Conservation (phyloP, 1,140 invertebrate species). For the Scaptodrosophila lebanonensis region DNA sequence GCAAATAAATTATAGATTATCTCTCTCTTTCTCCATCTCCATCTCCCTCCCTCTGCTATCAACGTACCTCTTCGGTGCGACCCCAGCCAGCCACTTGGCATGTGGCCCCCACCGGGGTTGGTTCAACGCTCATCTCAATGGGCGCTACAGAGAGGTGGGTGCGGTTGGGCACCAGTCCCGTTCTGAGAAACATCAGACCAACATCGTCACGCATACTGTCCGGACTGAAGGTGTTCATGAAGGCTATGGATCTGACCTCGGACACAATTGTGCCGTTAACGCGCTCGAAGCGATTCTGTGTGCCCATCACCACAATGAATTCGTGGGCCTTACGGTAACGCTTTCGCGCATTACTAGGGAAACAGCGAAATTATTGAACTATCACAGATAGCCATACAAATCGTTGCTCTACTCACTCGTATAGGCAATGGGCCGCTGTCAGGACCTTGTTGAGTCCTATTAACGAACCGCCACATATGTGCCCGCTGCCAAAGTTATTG, state of each 20-base stretch:
- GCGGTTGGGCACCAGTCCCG: constrained; percentile 7
- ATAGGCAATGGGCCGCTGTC: constrained; percentile 79
- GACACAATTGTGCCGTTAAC: constrained; percentile 58
- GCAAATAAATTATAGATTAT: background rate
- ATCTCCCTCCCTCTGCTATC: too few species aligned
- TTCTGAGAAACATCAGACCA: constrained; percentile 57
- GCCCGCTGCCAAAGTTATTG: constrained; percentile 61
- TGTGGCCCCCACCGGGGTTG: constrained; percentile 25
- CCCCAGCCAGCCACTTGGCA: constrained; percentile 74
- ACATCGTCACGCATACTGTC: constrained; percentile 72
- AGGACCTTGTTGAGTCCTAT: constrained; percentile 74
- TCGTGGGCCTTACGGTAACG: constrained; percentile 60
- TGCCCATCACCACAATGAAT: constrained; percentile 68
- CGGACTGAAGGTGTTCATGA: constrained; percentile 68
- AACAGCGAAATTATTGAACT: too few species aligned
- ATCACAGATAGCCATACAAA: too few species aligned
- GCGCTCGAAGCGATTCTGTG: constrained; percentile 59
- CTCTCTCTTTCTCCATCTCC: background rate
- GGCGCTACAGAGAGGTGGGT: constrained; percentile 42
- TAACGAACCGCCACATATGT: constrained; percentile 76
- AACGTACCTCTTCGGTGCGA: constrained; percentile 52
- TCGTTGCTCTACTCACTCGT: constrained; percentile 52
- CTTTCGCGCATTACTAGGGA: constrained; percentile 41
- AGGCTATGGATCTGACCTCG: constrained; percentile 62
- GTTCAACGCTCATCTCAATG: constrained; percentile 41